phyloP scores from a whole-genome alignment of 2,113 vertebrate species.

The Astur gentilis region DNA sequence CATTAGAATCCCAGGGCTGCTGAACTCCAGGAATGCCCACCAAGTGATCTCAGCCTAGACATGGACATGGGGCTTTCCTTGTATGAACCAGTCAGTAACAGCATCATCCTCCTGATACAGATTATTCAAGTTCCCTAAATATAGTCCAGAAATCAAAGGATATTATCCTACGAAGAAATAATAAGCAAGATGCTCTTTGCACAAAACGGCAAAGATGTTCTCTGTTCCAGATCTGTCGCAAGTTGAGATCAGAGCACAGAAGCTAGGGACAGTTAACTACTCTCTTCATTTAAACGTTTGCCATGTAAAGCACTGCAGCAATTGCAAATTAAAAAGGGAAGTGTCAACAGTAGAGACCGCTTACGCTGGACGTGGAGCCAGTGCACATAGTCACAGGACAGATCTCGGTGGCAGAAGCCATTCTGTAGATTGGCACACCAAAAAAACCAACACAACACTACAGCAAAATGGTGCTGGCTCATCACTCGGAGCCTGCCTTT shows the following conservation, averaged over 20 bases:
- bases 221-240: not conserved
- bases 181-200: not conserved
- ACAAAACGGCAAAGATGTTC: not conserved
- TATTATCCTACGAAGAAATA: not conserved
- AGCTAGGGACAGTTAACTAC: not conserved
- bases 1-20: not conserved
- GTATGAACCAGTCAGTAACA: not conserved
- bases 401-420: not conserved
- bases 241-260: not conserved
- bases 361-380: accelerated
- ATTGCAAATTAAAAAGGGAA: not conserved
- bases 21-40: not conserved
- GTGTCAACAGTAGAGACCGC: not conserved
- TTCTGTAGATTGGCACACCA: not conserved
- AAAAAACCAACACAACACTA: accelerated
- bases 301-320: not conserved
- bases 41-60: not conserved
- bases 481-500: not conserved
- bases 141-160: not conserved
- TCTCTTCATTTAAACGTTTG: not conserved
- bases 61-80: not conserved
- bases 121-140: not conserved
- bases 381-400: not conserved
- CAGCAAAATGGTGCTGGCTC: not conserved
- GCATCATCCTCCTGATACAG: not conserved